A percentile compares a stretch with the other conserved stretches of the same genome.
These are phyloP conservation scores for Perccottus glenii DNA, from an alignment of 2,113 vertebrate genomes.

Conservation along the genomic window DNA sequence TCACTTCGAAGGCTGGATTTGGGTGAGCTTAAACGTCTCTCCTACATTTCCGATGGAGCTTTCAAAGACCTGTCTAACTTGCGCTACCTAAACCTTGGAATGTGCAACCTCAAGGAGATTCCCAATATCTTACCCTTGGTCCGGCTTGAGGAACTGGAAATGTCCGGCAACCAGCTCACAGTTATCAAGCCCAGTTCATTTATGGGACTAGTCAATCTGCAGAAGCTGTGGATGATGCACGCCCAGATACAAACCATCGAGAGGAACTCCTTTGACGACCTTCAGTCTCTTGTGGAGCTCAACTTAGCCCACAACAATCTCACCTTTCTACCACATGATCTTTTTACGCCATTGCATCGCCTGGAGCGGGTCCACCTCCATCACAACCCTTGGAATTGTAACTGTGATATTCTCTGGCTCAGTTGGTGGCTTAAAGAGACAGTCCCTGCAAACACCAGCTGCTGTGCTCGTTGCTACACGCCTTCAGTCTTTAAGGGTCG, in stretches of 20 bases:
- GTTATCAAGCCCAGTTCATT: constrained; percentile 78
- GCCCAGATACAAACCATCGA: constrained; percentile 81
- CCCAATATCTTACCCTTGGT: constrained; percentile 80
- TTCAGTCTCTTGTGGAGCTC: constrained; percentile 80
- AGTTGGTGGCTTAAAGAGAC: constrained; percentile 83
- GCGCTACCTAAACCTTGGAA: constrained; percentile 81
- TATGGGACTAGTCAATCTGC: constrained; percentile 81
- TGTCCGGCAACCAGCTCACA: constrained; percentile 81
- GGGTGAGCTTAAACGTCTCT: constrained; percentile 81
- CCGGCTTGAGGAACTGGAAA: constrained; percentile 80
- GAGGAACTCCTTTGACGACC: constrained; percentile 82
- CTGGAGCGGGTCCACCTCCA: constrained; percentile 81
- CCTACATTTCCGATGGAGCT: constrained; percentile 80
- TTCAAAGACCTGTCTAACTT: constrained; percentile 81
- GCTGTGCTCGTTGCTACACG: constrained; percentile 79
- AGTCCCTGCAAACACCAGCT: constrained; percentile 81
- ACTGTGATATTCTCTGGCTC: constrained; percentile 83
- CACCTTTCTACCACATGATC: constrained; percentile 80
- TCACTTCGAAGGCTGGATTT: constrained; percentile 80
- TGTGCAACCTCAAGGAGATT: constrained; percentile 84
- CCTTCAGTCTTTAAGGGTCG: constrained; percentile 76
- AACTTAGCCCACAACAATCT: constrained; percentile 83
- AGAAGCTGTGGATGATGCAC: constrained; percentile 98
- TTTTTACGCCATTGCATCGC: constrained; percentile 79
- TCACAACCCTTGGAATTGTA: constrained; percentile 83